Conservation (phyloP, 1,140 invertebrate species). For the Brachionus rotundiformis region DNA sequence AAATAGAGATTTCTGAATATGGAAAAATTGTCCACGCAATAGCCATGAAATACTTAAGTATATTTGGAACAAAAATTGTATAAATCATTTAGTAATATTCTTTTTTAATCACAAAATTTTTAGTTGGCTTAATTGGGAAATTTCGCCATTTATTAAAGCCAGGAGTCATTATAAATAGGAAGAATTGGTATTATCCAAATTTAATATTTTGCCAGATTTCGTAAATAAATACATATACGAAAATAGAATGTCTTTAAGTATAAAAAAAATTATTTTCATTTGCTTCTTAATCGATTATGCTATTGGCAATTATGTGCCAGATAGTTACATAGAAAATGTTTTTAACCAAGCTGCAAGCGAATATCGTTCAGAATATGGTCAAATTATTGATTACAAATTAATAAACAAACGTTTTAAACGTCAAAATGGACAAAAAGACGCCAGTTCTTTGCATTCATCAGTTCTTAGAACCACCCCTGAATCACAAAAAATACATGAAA, state of each 20-base stretch:
- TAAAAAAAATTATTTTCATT: neutral
- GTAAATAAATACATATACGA: neutral
- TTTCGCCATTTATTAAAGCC: neutral
- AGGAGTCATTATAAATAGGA: neutral
- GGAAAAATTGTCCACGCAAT: neutral
- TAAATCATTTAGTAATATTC: neutral
- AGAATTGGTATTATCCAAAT: neutral
- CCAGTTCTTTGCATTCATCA: neutral
- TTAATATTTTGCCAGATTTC: neutral
- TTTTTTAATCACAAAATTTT: neutral
- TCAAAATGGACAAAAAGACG: conserved; percentile 1
- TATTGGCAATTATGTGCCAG: conserved; percentile 11
- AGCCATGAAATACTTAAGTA: neutral
- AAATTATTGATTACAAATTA: neutral
- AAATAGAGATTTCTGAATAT: conserved; percentile 5
- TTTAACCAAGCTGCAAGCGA: neutral
- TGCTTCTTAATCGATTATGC: neutral
- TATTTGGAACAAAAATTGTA: neutral
- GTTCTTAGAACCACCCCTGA: conserved; percentile 23
- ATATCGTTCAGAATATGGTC: neutral
- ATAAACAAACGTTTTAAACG: neutral
- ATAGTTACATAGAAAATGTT: conserved; percentile 3
- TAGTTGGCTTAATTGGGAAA: neutral
- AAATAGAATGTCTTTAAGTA: neutral
- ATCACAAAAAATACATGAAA: conserved; percentile 40